Conservation (phyloP, 2,797 vertebrate species). For the Chaetodon trifasciatus region DNA sequence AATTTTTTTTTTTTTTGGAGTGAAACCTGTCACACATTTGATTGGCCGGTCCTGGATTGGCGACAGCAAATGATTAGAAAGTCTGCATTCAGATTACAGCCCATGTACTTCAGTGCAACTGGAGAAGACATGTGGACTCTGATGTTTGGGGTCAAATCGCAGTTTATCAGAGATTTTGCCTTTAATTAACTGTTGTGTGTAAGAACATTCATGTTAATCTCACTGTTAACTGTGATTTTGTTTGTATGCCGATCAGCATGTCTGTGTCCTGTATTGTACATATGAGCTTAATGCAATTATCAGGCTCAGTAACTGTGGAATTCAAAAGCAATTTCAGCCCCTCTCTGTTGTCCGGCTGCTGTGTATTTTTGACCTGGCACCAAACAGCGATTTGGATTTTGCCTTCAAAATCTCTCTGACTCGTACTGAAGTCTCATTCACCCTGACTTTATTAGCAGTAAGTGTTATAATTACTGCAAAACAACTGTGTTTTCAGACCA, state of each 20-base stretch:
- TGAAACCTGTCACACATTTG: background rate
- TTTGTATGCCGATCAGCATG: constrained; percentile 34
- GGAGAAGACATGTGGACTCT: background rate
- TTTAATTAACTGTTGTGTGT: constrained; percentile 6
- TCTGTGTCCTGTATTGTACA: constrained; percentile 33
- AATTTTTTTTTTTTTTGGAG: too few species aligned
- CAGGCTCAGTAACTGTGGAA: background rate
- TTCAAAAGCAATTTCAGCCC: constrained; percentile 47
- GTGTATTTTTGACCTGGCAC: background rate
- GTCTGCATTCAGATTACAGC: background rate
- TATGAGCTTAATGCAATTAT: constrained; percentile 28
- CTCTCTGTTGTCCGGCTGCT: constrained; percentile 57
- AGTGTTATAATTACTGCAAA: constrained; percentile 27
- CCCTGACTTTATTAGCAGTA: constrained; percentile 13
- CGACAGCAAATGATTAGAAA: background rate
- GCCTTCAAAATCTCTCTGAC: background rate
- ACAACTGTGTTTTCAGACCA: background rate
- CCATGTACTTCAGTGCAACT: background rate
- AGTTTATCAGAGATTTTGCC: background rate
- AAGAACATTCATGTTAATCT: constrained; percentile 13
- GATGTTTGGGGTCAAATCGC: background rate
- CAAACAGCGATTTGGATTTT: background rate
- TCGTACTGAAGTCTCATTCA: constrained; percentile 1
- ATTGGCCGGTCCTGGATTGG: too few species aligned
- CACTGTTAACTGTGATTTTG: constrained; percentile 20